Conservation (phyloP, 2,797 vertebrate species). For the Passerculus sandwichensis region DNA sequence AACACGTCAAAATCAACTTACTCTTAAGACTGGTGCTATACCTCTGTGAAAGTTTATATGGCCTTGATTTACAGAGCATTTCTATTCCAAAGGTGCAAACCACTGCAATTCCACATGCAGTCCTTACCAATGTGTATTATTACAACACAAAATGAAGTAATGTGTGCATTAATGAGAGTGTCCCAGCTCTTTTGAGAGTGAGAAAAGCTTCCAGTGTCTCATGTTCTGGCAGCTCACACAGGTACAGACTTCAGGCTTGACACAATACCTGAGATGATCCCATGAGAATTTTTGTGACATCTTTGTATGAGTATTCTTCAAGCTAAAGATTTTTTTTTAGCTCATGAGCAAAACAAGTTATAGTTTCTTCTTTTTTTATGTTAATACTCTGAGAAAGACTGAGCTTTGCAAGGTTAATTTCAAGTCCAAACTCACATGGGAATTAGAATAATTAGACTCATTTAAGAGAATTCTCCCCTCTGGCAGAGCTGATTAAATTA, state of each 20-base stretch:
- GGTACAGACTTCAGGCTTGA: neutral
- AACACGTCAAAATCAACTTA: neutral
- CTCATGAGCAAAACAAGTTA: neutral
- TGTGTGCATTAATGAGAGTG: neutral
- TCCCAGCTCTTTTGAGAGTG: neutral
- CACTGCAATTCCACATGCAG: neutral
- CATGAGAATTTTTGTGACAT: neutral
- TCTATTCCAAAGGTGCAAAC: neutral
- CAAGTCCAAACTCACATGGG: slow-evolving; percentile 29
- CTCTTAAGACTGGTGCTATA: neutral
- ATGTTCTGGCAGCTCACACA: neutral
- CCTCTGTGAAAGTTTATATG: neutral
- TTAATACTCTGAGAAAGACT: neutral
- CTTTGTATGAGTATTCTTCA: neutral
- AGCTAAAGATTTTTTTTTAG: neutral
- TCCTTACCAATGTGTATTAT: neutral
- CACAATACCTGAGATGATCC: neutral
- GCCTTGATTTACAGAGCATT: neutral
- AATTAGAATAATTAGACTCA: slow-evolving; percentile 38
- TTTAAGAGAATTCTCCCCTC: slow-evolving; percentile 46
- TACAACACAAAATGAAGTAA: neutral
- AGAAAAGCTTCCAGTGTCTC: neutral
- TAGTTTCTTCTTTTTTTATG: neutral
- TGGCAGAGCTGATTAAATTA: slow-evolving; percentile 61
- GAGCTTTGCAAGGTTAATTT: slow-evolving; percentile 24